Evolutionary conservation across 2,888 invertebrate genomes (phyloP).

Genomic region (Drosophila fungiperda): DNA sequence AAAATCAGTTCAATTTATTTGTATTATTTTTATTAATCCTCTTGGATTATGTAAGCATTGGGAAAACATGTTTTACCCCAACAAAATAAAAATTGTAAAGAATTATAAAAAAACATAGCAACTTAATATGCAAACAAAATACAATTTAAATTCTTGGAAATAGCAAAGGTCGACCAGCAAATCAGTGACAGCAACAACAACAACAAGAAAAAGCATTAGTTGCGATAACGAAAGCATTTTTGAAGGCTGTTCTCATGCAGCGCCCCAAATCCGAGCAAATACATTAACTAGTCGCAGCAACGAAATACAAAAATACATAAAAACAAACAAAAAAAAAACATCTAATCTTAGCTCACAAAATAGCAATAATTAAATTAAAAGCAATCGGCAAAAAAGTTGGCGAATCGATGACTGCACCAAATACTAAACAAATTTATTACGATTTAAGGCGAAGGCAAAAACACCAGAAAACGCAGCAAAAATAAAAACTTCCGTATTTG

Average conservation of each 20-base stretch:
- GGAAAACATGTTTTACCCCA: conserved; percentile 52
- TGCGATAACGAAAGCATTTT: conserved; percentile 60
- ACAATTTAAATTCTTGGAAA: conserved; percentile 62
- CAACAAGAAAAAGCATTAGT: conserved; percentile 23
- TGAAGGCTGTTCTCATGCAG: conserved; percentile 78
- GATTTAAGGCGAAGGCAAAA: conserved; percentile 25
- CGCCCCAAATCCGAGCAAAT: conserved; percentile 60
- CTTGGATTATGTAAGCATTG: conserved; percentile 68
- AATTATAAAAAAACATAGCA: conserved; percentile 7
- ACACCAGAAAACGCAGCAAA: conserved; percentile 52
- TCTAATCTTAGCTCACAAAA: conserved; percentile 53
- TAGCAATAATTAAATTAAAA: conserved; percentile 67
- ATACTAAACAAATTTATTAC: conserved; percentile 50
- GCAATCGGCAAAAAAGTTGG: conserved; percentile 37
- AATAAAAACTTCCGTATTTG: conserved; percentile 76
- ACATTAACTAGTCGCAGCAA: conserved; percentile 47
- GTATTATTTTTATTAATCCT: neutral
- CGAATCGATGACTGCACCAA: conserved; percentile 70
- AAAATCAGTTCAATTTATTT: neutral
- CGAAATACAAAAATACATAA: neutral
- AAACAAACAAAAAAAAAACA: conserved; percentile 2
- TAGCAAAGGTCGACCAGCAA: conserved; percentile 73
- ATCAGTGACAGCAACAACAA: conserved; percentile 29
- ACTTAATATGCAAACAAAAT: conserved; percentile 66
- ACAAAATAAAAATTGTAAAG: conserved; percentile 1